Conservation (phyloP, 37 sponge, comb jelly and placozoan species). For the Amphimedon queenslandica region DNA sequence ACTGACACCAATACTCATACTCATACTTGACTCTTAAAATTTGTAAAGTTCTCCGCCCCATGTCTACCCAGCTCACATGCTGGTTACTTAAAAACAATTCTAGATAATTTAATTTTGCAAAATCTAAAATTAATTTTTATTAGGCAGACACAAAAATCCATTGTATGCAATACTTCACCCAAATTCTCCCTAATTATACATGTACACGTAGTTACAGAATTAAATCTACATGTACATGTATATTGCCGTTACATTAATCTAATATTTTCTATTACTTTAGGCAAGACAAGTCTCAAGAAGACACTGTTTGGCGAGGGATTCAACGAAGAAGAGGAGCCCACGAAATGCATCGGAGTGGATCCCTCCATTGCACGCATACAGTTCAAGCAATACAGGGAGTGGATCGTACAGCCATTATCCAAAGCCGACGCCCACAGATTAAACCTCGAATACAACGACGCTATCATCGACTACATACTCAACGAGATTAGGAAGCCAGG, state of each 20-base stretch:
- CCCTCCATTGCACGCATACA: conserved; percentile 48
- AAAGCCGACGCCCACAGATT: conserved; percentile 63
- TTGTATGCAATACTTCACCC: conserved; percentile 1
- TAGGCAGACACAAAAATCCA: too few species aligned
- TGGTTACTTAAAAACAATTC: too few species aligned
- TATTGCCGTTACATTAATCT: not conserved
- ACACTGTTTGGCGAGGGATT: conserved; percentile 66
- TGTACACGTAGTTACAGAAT: not conserved
- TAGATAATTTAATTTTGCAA: too few species aligned
- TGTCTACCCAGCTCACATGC: too few species aligned
- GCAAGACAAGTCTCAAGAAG: conserved; percentile 73
- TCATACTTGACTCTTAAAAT: too few species aligned
- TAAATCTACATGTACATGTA: not conserved
- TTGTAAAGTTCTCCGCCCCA: too few species aligned
- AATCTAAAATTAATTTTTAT: too few species aligned
- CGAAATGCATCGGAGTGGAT: conserved; percentile 57
- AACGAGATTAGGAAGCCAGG: conserved; percentile 40
- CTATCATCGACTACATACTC: conserved; percentile 59
- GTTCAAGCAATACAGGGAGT: conserved; percentile 62
- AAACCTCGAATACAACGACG: conserved; percentile 68
- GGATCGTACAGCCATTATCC: conserved; percentile 57
- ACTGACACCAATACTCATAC: too few species aligned
- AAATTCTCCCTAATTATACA: not conserved
- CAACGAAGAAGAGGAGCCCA: conserved; percentile 31
- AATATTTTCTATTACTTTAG: conserved; percentile 9